Conservation (phyloP, 92 coral and sea anemone species). For the Palythoa caribaeorum region DNA sequence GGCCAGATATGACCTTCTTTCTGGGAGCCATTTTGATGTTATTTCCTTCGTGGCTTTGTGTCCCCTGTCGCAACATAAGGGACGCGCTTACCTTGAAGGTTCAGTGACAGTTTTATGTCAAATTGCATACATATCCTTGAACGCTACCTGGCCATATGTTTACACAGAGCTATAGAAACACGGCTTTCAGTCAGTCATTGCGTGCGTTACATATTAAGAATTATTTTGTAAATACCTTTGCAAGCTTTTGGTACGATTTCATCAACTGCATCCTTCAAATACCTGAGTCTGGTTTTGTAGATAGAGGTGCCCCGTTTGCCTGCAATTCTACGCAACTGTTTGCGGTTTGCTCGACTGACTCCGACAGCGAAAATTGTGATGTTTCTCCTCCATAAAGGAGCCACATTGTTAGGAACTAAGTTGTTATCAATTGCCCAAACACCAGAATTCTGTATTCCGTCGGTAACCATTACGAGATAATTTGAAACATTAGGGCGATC, state of each 20-base stretch:
- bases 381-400: conserved; percentile 36
- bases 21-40: no score
- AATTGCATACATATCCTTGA: no score
- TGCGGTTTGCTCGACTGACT: conserved; percentile 16
- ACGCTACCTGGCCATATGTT: no score
- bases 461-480: conserved; percentile 26
- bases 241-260: conserved; percentile 25
- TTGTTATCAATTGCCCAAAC: neutral
- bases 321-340: conserved; percentile 12
- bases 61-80: no score
- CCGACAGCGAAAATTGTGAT: conserved; percentile 28
- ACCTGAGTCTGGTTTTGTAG: neutral
- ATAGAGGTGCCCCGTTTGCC: neutral
- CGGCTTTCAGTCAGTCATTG: no score
- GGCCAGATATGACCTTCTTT: no score
- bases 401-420: conserved; percentile 3
- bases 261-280: conserved; percentile 23
- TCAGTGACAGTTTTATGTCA: no score
- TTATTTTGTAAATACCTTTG: neutral
- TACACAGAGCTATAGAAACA: no score
- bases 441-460: conserved; percentile 42
- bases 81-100: no score
- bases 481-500: conserved; percentile 33
- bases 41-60: no score
- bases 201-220: no score